Evolutionary conservation across 2,888 invertebrate species (phyloP), one percentile per base, ranked within the genome.

Genomic region (Encarsia formosa): DNA sequence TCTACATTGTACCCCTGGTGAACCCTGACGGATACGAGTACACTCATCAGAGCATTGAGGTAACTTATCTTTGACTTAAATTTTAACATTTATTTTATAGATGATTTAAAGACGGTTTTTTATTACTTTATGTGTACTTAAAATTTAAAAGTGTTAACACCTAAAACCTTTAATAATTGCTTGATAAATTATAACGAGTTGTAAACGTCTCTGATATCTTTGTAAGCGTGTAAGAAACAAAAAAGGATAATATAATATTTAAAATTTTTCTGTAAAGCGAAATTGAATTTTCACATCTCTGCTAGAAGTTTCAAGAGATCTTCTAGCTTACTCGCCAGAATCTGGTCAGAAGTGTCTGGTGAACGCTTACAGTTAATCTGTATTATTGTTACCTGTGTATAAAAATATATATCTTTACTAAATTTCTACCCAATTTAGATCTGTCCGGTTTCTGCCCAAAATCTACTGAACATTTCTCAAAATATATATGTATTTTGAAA

Each of bases 21-120:
- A 88, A 88, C 66, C 86, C 87, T 16, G 88, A 88, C 72, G 87
- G 88, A 8, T 88, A 87, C 61, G 80, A 78, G 59, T 82, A 71
- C 67, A 77, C 80, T 2, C 78, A 77, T 20, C n/a, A 18, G n/a
- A 45, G 13, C 15, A 11, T 9, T 3, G 2, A 5, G 1, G 54
- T 55, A 29, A 47, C 40, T 41, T 18, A 23, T 13, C 11, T n/a
- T 20, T 46, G 6, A 26, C n/a, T 31, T 22, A 8, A 23, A 4
- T n/a, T 19, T 9, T 18, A 18, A 3, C 4, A 8, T 15, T 18
- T 37, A 8, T 18, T 18, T 37, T 37, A 2, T 18, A 37, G 13
- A 11, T 2, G 8, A 2, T 37, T 2, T 37, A 19, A 26, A 26
- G 26, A 11, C n/a, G n/a, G n/a, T n/a, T n/a, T n/a, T n/a, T n/a